Conservation (phyloP, 2,797 vertebrate species). For the Babyrousa celebensis region DNA sequence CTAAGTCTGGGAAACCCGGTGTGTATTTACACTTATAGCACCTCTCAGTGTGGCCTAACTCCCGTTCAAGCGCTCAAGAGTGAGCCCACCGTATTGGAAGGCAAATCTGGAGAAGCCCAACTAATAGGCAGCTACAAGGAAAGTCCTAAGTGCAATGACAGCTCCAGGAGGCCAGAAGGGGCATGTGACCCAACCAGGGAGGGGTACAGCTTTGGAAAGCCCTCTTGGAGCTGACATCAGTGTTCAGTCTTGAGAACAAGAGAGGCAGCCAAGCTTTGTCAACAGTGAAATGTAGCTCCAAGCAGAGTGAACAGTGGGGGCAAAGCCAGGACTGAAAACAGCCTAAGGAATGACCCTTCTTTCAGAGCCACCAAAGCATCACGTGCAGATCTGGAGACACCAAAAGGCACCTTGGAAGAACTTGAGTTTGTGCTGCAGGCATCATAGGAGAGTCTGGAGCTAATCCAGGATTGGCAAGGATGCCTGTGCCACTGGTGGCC, state of each 20-base stretch:
- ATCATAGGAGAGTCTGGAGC: rapidly evolving
- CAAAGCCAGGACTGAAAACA: background rate
- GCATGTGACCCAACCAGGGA: background rate
- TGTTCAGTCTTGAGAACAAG: background rate
- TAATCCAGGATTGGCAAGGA: background rate
- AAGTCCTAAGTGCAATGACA: background rate
- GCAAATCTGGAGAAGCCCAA: background rate
- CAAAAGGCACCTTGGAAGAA: background rate
- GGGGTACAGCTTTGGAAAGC: background rate
- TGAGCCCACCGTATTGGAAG: background rate
- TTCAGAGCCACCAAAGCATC: background rate
- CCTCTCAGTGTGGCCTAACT: background rate
- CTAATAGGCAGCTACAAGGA: background rate
- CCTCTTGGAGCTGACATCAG: background rate
- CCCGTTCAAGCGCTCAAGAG: background rate
- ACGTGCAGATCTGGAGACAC: background rate
- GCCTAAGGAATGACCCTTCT: background rate
- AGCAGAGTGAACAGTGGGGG: no score
- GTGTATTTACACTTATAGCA: background rate
- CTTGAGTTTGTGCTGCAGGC: background rate
- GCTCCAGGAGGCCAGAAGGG: background rate
- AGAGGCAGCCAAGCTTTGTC: background rate
- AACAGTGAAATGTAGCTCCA: background rate
- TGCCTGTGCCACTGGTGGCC: background rate
- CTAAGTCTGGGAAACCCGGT: no score